Evolutionary conservation across 2,888 invertebrate species (phyloP).

Genomic region (Lycophotia porphyrea): DNA sequence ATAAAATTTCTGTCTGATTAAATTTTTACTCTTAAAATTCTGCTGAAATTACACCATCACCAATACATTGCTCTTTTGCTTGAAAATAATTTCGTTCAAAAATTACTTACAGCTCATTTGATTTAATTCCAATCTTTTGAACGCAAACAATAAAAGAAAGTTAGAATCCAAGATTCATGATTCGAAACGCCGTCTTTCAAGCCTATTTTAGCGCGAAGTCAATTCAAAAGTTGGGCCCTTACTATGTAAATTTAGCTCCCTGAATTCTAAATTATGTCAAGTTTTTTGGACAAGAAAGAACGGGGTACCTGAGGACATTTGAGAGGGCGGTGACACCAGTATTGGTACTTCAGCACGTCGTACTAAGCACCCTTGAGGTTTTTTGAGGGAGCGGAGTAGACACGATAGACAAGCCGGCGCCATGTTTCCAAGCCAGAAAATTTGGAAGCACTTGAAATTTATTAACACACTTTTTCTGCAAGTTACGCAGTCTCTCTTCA

Average conservation of each 20-base stretch:
- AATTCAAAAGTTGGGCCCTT: constrained; percentile 42
- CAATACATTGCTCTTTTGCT: constrained; percentile 41
- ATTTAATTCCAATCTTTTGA: constrained; percentile 60
- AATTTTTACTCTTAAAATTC: background rate
- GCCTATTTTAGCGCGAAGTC: constrained; percentile 46
- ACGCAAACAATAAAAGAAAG: constrained; percentile 46
- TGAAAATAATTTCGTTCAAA: constrained; percentile 44
- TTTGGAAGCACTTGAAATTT: constrained; percentile 46
- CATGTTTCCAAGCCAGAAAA: constrained; percentile 36
- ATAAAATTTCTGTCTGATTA: background rate
- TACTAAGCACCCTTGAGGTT: constrained; percentile 57
- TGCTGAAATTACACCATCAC: constrained; percentile 27
- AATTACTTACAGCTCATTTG: constrained; percentile 60
- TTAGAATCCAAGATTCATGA: constrained; percentile 54
- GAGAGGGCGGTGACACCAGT: constrained; percentile 62
- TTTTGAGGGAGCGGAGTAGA: constrained; percentile 43
- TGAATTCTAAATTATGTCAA: constrained; percentile 71
- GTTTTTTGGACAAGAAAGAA: constrained; percentile 67
- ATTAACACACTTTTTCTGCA: constrained; percentile 37
- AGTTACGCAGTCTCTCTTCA: background rate
- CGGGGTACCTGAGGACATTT: constrained; percentile 59
- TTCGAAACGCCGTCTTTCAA: constrained; percentile 48
- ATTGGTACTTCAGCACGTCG: constrained; percentile 73
- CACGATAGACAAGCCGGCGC: constrained; percentile 53
- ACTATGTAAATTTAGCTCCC: constrained; percentile 61